Base-by-base conservation (phyloP, 2,797 vertebrate species). In the Falco columbarius region DNA sequence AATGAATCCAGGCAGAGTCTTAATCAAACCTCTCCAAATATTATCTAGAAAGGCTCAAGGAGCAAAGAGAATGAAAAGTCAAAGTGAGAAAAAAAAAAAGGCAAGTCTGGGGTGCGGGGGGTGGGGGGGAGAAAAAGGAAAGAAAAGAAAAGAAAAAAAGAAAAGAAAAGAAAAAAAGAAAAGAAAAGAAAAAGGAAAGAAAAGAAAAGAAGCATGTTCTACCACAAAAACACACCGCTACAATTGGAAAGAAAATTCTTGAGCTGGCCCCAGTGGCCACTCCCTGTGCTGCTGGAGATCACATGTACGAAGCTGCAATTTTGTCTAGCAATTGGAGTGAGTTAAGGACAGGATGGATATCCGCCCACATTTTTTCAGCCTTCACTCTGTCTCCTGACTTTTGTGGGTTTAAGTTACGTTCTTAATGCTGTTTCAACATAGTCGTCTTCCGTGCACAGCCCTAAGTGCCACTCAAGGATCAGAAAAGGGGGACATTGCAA, bases 301-400 rank as follows among this genome's bases (percentile, higher is more conserved):
- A 94, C 88, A 84, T 94, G 96, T 67, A 86, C 13, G 36, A 76
- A 88, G 96, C 91, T 92, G 89, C 90, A 79, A 47, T 77, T 95
- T 89, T 93, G 93, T 91, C 81, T 85, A 80, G 75, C 67, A 90
- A 81, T 80, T 81, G 84, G 83, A 96, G 94, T 90, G 89, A 94
- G 95, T 59, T 95, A 71, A 95, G 94, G 97, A 95, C 95, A 95
- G 91, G 90, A 84, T 90, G 96, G 77, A 90, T 92, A 87, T 62
- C 95, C 51, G 27, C 94, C 93, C 93, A 86, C 90, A 67, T 85
- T 87, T 95, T 95, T 92, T 83, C 87, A 81, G 90, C 83, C 86
- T 86, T 96, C 61, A 63, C 49, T 93, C 91, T 71, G 89, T 86
- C 93, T 96, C 91, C 87, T 93, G 92, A 89, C 88, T 95, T 90